A percentile compares a stretch with the other conserved stretches of the same genome.
phyloP scores from a whole-genome alignment of 2,797 vertebrate species.

The Rhyacichthys aspro region DNA sequence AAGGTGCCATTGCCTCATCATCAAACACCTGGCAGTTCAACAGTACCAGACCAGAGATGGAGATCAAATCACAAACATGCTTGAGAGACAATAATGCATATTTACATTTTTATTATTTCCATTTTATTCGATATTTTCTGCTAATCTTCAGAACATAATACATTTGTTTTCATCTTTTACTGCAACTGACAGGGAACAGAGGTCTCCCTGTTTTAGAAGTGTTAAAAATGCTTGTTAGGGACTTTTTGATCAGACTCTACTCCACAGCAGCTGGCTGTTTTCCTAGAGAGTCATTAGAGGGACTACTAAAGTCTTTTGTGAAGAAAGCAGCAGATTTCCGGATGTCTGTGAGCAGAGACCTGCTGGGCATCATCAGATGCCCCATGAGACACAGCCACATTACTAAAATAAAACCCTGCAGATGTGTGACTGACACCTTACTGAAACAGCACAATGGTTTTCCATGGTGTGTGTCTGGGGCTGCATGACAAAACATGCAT shows the following conservation, averaged over 20 bases:
- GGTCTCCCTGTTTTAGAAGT: no score
- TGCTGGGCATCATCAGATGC: conserved; percentile 43
- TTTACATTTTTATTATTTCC: no score
- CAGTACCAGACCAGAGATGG: no score
- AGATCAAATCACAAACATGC: no score
- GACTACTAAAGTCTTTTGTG: conserved; percentile 33
- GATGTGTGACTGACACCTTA: conserved; percentile 30
- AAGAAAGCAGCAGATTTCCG: conserved; percentile 60
- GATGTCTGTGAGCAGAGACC: conserved; percentile 42
- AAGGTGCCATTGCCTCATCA: conserved; percentile 17
- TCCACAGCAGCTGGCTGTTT: conserved; percentile 86
- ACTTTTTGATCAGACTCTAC: conserved; percentile 1
- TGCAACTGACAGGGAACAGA: no score
- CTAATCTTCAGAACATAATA: no score
- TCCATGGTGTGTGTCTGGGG: conserved; percentile 24
- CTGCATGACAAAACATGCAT: conserved; percentile 8
- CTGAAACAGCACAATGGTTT: conserved; percentile 34
- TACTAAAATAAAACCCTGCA: conserved; percentile 49
- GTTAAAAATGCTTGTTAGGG: no score
- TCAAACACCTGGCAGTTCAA: conserved; percentile 1
- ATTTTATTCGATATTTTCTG: no score
- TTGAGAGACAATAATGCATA: no score
- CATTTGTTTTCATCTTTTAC: no score
- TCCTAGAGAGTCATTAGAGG: conserved; percentile 79
- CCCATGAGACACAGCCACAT: conserved; percentile 42